Conservation (phyloP, 2,113 vertebrate species). For the chimpanzee (Pan troglodytes) region NHGRI_mPanTro3-v2.1_pri NC_072411.2:57932001-57932500, state of each 20-base stretch:
- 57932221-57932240: neutral
- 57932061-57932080: neutral
- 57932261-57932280: neutral
- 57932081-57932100: neutral
- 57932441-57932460: neutral
- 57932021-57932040: neutral
- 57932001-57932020: neutral
- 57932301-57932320: neutral
- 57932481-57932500: neutral
- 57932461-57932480: neutral
- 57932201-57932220: neutral
- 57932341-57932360: neutral
- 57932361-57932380: neutral
- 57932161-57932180: neutral
- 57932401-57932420: neutral
- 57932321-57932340: neutral
- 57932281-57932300: neutral
- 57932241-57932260: neutral
- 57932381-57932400: neutral
- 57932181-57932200: neutral
- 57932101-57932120: neutral
- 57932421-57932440: neutral
- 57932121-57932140: slow-evolving; percentile 25
- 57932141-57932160: slow-evolving; percentile 26
- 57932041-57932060: neutral